phyloP scores from a whole-genome alignment of 2,888 invertebrate genomes.

The Sericinus montela region DNA sequence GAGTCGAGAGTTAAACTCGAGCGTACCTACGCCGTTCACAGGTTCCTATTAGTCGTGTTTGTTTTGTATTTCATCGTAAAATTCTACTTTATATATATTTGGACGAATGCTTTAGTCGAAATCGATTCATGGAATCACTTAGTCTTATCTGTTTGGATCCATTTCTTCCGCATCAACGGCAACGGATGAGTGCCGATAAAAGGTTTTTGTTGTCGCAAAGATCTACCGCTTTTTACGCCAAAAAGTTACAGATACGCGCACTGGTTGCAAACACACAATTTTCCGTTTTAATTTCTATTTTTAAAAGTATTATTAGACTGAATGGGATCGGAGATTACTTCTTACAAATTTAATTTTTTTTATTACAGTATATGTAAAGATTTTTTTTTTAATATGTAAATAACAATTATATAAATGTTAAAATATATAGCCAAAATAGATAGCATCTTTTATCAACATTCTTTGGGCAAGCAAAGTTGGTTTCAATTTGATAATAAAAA shows the following conservation, averaged over 20 bases:
- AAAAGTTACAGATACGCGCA: slow-evolving; percentile 28
- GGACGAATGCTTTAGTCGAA: slow-evolving; percentile 12
- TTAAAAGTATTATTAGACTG: too few species aligned
- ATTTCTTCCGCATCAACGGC: slow-evolving; percentile 41
- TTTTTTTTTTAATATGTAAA: too few species aligned
- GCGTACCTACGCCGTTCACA: slow-evolving; percentile 20
- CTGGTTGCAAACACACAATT: slow-evolving; percentile 21
- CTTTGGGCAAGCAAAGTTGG: too few species aligned
- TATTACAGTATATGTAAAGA: too few species aligned
- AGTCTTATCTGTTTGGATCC: slow-evolving; percentile 29
- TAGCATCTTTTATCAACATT: too few species aligned
- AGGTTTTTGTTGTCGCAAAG: slow-evolving; percentile 53
- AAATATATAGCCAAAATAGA: too few species aligned
- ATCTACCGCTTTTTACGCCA: slow-evolving; percentile 34
- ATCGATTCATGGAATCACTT: slow-evolving; percentile 18
- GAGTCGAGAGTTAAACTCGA: slow-evolving; percentile 32
- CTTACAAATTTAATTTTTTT: too few species aligned
- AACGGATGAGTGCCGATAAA: slow-evolving; percentile 48
- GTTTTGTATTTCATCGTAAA: slow-evolving; percentile 24
- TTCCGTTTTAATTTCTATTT: slow-evolving; percentile 8
- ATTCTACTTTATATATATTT: slow-evolving; percentile 17
- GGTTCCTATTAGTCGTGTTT: slow-evolving; percentile 23
- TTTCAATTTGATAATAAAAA: too few species aligned
- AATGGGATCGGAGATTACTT: too few species aligned
- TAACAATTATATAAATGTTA: too few species aligned